Evolutionary conservation across 2,113 vertebrate genomes (phyloP).

Genomic region (Zosterops lateralis): DNA sequence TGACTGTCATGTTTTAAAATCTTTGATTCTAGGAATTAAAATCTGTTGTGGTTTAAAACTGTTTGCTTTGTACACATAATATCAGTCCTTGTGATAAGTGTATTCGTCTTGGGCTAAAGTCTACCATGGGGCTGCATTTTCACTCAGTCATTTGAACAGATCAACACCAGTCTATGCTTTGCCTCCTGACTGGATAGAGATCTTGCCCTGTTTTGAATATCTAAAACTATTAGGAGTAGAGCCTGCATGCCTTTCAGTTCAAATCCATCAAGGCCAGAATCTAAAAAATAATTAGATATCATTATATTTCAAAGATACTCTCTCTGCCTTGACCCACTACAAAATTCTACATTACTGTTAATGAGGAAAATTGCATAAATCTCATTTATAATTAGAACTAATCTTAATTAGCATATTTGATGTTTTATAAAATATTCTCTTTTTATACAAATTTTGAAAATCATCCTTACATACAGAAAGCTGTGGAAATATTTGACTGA

Average conservation of each 20-base stretch:
- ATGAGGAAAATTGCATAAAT: not conserved
- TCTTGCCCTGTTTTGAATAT: not conserved
- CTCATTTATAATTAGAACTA: not conserved
- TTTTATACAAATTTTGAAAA: not conserved
- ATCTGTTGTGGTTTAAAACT: not conserved
- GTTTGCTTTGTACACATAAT: not conserved
- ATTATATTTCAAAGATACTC: not conserved
- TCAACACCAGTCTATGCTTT: not conserved
- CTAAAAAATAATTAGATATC: not conserved
- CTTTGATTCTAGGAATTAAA: not conserved
- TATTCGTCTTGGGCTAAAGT: not conserved
- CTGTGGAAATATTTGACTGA: not conserved
- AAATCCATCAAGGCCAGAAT: not conserved
- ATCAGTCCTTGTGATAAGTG: not conserved
- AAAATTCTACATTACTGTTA: not conserved
- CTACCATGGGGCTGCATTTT: not conserved
- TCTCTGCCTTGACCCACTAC: not conserved
- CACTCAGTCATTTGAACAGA: not conserved
- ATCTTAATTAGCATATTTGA: not conserved
- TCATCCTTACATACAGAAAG: not conserved
- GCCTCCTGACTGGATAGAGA: not conserved
- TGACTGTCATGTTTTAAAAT: not conserved
- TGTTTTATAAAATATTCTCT: not conserved
- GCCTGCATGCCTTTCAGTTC: not conserved
- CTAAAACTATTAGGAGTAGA: not conserved